Percentiles rank a stretch among this genome's conserved stretches.
These are phyloP conservation scores for Monopterus albus DNA, from an alignment of 2,113 vertebrate genomes.

Conservation along the genomic window DNA sequence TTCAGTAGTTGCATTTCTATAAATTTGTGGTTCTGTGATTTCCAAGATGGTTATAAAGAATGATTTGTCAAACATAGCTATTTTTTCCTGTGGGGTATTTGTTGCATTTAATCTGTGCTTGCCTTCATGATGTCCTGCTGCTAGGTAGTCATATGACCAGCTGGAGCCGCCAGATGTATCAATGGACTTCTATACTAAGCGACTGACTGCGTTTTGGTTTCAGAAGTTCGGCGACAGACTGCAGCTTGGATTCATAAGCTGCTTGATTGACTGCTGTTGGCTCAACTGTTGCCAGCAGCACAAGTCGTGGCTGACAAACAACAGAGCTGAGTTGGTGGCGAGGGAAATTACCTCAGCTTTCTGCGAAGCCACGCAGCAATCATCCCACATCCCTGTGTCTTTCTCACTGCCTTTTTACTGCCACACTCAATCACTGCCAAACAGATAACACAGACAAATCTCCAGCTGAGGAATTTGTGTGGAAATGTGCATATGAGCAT, in stretches of 20 bases:
- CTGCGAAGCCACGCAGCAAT: conserved; percentile 71
- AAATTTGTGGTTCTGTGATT: background rate
- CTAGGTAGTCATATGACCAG: conserved; percentile 55
- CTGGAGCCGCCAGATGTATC: conserved; percentile 68
- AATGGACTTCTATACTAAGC: conserved; percentile 65
- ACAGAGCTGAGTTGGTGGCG: conserved; percentile 59
- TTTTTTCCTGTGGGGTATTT: conserved; percentile 13
- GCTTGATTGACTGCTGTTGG: conserved; percentile 80
- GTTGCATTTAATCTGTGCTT: conserved; percentile 43
- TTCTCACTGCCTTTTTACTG: conserved; percentile 75
- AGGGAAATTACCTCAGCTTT: conserved; percentile 79
- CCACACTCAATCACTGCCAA: conserved; percentile 77
- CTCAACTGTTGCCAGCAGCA: conserved; percentile 76
- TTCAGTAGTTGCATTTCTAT: background rate
- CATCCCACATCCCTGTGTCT: conserved; percentile 73
- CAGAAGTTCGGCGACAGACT: conserved; percentile 76
- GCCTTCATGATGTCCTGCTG: conserved; percentile 36
- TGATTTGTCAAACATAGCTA: background rate
- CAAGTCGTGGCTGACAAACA: conserved; percentile 79
- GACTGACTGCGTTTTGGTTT: conserved; percentile 75
- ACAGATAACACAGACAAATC: conserved; percentile 69
- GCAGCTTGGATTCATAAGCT: conserved; percentile 68
- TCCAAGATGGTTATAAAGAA: background rate
- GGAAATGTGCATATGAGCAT: conserved; percentile 52
- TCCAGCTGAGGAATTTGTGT: conserved; percentile 46